Evolutionary conservation across 2,888 invertebrate species (phyloP), one percentile per base, ranked within the genome.

Genomic region (Andricus quercusramuli): DNA sequence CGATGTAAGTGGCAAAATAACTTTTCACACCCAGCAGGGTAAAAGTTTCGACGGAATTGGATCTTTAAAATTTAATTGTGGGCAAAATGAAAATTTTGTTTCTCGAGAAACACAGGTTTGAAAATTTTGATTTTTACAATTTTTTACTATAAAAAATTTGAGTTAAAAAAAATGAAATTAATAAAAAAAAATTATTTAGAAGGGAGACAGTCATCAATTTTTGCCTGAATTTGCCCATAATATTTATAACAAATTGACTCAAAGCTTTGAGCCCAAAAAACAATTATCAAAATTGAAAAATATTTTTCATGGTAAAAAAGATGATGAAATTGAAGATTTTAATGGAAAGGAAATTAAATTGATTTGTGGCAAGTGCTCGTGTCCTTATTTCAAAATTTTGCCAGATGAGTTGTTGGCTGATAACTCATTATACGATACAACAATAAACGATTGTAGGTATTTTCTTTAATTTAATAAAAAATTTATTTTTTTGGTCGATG

Each of bases 361-460:
- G 25, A 66, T 87, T 41, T 86, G 86, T 62, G 84, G 84, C 65
- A 83, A 77, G 32, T 87, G 87, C 78, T 81, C 74, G 56, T 87
- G 85, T 79, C 83, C 86, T 8, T 86, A 83, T 76, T 65, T 86
- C 6, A 82, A 77, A 78, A 9, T 82, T 11, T 25, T 59, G 65
- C n/a, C 51, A 51, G 44, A n/a, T 65, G 67, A 76, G 41, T n/a
- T 78, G 51, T n/a, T 65, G 15, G 17, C 64, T 41, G 64, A 47
- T 4, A 22, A 68, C 29, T 68, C 17, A 22, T 25, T 17, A 2
- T 15, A 47, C 25, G 25, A 68, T 47, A 22, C 6, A 44, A 47
- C 15, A 15, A 3, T 17, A 47, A 47, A 47, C 1, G 25, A 25
- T 22, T 17, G 68, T 68, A 68, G 15, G 41, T 13, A 11, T 41